Evolutionary conservation across 2,888 invertebrate species (phyloP).

Genomic region (Drosophila prolongata): DNA sequence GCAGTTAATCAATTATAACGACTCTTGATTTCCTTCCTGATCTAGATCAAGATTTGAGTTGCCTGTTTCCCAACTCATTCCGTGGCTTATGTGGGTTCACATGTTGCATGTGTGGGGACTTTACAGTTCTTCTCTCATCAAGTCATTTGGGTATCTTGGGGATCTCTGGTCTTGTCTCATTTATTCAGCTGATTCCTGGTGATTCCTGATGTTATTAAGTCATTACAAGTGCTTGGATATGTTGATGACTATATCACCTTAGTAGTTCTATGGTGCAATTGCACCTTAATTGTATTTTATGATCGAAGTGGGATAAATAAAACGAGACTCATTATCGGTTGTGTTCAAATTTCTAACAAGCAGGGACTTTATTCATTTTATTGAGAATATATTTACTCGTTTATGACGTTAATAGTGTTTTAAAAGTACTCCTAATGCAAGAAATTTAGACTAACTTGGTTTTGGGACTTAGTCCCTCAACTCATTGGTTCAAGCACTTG

Average conservation of each 20-base stretch:
- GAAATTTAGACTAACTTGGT: no score
- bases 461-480: no score
- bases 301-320: slow-evolving; percentile 5
- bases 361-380: slow-evolving; percentile 1
- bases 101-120: slow-evolving; percentile 28
- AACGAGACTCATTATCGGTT: slow-evolving; percentile 14
- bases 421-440: background rate
- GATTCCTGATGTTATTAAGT: slow-evolving; percentile 49
- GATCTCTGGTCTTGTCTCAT: slow-evolving; percentile 37
- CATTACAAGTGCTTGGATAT: slow-evolving; percentile 59
- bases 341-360: slow-evolving; percentile 3
- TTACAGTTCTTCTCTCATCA: slow-evolving; percentile 62
- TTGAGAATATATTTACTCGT: background rate
- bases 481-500: no score
- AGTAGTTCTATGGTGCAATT: slow-evolving; percentile 9
- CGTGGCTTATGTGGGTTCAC: slow-evolving; percentile 38
- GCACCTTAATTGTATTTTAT: slow-evolving; percentile 42
- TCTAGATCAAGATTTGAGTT: slow-evolving; percentile 80
- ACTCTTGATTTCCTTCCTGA: slow-evolving; percentile 84
- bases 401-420: background rate
- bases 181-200: slow-evolving; percentile 42
- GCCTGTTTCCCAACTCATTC: slow-evolving; percentile 8
- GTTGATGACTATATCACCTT: slow-evolving; percentile 64
- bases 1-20: slow-evolving; percentile 84
- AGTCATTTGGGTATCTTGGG: slow-evolving; percentile 59